Conservation (phyloP, 2,113 vertebrate species). For the Onychorhynchus coronatus region DNA sequence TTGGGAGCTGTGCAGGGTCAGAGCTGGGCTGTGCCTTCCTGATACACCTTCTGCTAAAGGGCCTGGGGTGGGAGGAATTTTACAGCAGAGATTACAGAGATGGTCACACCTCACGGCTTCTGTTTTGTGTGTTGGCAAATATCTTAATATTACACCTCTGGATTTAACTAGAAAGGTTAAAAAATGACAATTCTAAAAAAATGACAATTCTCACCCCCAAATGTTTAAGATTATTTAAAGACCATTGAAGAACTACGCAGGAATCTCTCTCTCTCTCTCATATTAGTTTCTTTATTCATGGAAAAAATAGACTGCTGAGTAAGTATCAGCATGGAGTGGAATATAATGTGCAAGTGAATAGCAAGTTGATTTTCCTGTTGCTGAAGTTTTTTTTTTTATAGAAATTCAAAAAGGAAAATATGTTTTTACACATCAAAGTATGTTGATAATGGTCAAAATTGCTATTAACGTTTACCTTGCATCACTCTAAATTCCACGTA, state of each 20-base stretch:
- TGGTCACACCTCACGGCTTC: background rate
- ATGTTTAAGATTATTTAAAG: background rate
- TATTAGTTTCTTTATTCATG: background rate
- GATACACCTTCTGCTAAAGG: background rate
- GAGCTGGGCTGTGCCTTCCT: background rate
- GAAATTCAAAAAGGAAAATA: background rate
- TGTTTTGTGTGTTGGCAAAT: background rate
- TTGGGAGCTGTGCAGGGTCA: background rate
- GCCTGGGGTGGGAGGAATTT: background rate
- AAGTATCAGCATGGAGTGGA: background rate
- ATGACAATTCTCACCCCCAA: background rate
- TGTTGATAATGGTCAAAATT: background rate
- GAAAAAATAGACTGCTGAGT: conserved; percentile 4
- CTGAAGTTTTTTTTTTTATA: background rate
- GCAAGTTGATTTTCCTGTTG: background rate
- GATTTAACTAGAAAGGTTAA: background rate
- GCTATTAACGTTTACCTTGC: background rate
- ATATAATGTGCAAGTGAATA: background rate
- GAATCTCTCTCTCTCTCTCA: background rate
- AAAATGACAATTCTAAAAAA: background rate
- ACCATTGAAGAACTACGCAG: background rate
- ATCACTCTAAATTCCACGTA: background rate
- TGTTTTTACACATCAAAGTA: background rate
- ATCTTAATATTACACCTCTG: background rate
- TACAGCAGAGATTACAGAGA: background rate